These are phyloP conservation scores for Corydoras maculifer DNA, from an alignment of 2,113 vertebrate genomes.

Conservation along the genomic window DNA sequence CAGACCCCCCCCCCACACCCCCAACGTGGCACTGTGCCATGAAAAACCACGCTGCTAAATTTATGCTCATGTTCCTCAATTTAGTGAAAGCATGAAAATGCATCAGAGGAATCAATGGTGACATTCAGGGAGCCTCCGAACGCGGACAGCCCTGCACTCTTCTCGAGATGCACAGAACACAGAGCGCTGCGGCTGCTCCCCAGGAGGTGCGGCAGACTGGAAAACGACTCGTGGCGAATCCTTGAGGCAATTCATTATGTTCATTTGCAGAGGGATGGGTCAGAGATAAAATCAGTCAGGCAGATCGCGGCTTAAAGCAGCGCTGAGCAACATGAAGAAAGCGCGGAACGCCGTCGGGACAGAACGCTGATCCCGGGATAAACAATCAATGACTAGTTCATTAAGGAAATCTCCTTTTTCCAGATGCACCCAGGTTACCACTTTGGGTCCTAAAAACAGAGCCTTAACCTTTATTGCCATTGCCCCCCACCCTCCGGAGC, in stretches of 20 bases:
- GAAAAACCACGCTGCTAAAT: too few species aligned
- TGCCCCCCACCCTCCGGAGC: too few species aligned
- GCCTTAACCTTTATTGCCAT: too few species aligned
- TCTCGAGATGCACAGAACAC: constrained; percentile 20
- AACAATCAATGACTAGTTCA: too few species aligned
- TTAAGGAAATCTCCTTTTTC: too few species aligned
- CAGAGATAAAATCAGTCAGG: constrained; percentile 9
- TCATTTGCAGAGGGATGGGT: constrained; percentile 18
- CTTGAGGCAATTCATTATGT: constrained; percentile 31
- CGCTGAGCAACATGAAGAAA: not conserved
- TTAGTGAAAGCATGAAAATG: too few species aligned
- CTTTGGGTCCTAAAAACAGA: too few species aligned
- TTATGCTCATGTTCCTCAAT: too few species aligned
- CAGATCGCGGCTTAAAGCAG: constrained; percentile 10
- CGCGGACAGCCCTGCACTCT: constrained; percentile 8
- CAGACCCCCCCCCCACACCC: too few species aligned
- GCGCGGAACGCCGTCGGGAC: not conserved
- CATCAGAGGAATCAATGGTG: not conserved
- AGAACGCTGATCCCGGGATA: not conserved
- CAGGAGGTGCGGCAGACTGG: constrained; percentile 16
- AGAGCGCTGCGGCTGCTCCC: constrained; percentile 17
- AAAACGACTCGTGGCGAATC: constrained; percentile 20
- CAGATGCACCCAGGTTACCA: too few species aligned
- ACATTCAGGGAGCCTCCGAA: constrained; percentile 5
- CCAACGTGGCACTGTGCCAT: too few species aligned